Base-by-base conservation (phyloP, 2,888 invertebrate genomes). In the Hypomecis atomaria region DNA sequence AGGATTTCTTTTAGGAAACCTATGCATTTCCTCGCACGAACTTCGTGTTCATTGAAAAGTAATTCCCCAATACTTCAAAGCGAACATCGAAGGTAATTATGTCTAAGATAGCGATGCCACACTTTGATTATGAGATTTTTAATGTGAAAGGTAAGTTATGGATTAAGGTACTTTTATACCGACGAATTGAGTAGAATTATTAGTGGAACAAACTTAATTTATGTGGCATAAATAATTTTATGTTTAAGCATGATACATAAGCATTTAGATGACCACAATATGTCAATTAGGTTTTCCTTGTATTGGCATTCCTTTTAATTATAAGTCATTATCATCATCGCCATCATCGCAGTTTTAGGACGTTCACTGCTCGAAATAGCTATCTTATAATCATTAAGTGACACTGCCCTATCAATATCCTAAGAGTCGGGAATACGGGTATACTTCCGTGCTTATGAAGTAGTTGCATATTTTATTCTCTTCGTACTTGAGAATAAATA, bases 1-100 rank as follows among this genome's bases (percentile, higher is more conserved):
- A 89, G 87, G 81, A 90, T 92, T 92, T 92, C 89, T 92, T 92
- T 85, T 90, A 89, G 91, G 85, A 81, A 72, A 82, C 82, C 73
- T 80, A 82, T 83, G 85, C 81, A 79, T 86, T 81, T 82, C 73
- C 80, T 82, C 79, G 74, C 77, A 80, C 83, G 82, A 85, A 84
- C 78, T 76, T 77, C 74, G 74, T 77, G 79, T 81, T 78, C 77
- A 71, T 74, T 78, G 80, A 82, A 86, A 81, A 81, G 79, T 79
- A 76, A 78, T 77, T 77, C 71, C 63, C 67, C 59, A 72, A 71
- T 73, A 73, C 74, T 67, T 70, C 68, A 70, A 75, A 71, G 81
- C 79, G 83, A 89, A 86, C 83, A 83, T 86, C 80, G 79, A 85
- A 78, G 75, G 80, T 82, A 76, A 72, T 55, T 65, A 66, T 69